These are phyloP conservation scores for Rhinogobius similis DNA, from an alignment of 2,113 vertebrate genomes.

Conservation along the genomic window DNA sequence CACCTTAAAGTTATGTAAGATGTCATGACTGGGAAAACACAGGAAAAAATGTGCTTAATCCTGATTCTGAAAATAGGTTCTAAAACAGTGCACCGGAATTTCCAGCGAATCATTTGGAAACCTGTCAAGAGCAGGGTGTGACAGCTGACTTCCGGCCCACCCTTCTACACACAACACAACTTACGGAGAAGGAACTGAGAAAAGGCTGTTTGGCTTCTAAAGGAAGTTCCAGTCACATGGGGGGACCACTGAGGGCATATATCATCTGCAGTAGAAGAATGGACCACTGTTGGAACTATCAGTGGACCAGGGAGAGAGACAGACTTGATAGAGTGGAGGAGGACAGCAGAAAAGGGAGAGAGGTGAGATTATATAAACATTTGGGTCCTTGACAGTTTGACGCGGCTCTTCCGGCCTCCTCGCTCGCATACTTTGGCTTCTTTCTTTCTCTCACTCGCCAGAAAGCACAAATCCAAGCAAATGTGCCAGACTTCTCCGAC, in stretches of 20 bases:
- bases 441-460: conserved; percentile 17
- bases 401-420: conserved; percentile 14
- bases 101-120: conserved; percentile 14
- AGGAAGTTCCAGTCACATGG: conserved; percentile 75
- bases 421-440: conserved; percentile 16
- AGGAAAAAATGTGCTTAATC: background rate
- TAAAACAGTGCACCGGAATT: background rate
- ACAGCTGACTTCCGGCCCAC: conserved; percentile 39
- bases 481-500: conserved; percentile 5
- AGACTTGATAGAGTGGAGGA: conserved; percentile 36
- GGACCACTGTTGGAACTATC: conserved; percentile 51
- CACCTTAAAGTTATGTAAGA: background rate
- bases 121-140: conserved; percentile 10
- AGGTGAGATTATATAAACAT: conserved; percentile 63
- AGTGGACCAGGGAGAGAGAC: conserved; percentile 20
- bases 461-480: conserved; percentile 17
- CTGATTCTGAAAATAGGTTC: background rate
- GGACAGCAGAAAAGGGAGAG: conserved; percentile 19
- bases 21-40: background rate
- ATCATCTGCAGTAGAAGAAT: conserved; percentile 43
- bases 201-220: conserved; percentile 76
- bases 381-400: conserved; percentile 41
- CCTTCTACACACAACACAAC: conserved; percentile 35
- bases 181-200: conserved; percentile 49
- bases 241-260: conserved; percentile 33